These are phyloP conservation scores for Siniperca chuatsi DNA, from an alignment of 2,113 vertebrate genomes.

Conservation along the genomic window DNA sequence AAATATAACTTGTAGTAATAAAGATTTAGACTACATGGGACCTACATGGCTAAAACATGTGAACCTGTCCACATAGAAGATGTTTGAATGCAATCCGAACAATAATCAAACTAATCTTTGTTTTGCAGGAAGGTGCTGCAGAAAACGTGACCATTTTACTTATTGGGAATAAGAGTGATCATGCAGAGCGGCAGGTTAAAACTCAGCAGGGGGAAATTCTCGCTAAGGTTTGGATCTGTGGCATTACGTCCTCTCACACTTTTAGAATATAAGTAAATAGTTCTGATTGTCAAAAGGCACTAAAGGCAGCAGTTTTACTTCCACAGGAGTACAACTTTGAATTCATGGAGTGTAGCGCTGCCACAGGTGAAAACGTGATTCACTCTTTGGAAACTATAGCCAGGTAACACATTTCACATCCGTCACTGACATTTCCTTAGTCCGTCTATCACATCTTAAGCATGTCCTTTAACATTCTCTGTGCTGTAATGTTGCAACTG, in stretches of 20 bases:
- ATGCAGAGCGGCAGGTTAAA: slow-evolving; percentile 82
- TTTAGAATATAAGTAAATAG: not conserved
- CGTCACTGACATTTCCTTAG: not conserved
- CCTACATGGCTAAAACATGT: not conserved
- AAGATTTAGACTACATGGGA: not conserved
- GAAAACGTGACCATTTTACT: slow-evolving; percentile 85
- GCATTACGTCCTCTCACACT: not conserved
- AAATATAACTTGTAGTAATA: not conserved
- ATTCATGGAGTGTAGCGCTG: slow-evolving; percentile 93
- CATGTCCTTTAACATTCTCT: not conserved
- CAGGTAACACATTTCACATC: slow-evolving; percentile 83
- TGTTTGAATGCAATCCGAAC: not conserved
- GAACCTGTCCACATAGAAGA: not conserved
- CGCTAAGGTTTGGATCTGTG: slow-evolving; percentile 85
- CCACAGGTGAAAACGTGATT: slow-evolving; percentile 89
- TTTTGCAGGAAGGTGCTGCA: slow-evolving; percentile 85
- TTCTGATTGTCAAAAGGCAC: not conserved
- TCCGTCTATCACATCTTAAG: not conserved
- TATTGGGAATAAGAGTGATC: slow-evolving; percentile 93
- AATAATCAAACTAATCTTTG: slow-evolving; percentile 11
- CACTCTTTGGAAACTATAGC: slow-evolving; percentile 86
- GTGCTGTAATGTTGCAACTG: not conserved
- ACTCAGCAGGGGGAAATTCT: slow-evolving; percentile 83
- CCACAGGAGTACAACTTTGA: slow-evolving; percentile 87
- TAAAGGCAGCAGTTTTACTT: slow-evolving; percentile 15